Evolutionary conservation across 2,797 vertebrate genomes (phyloP).

Genomic region (Podarcis siculus): DNA sequence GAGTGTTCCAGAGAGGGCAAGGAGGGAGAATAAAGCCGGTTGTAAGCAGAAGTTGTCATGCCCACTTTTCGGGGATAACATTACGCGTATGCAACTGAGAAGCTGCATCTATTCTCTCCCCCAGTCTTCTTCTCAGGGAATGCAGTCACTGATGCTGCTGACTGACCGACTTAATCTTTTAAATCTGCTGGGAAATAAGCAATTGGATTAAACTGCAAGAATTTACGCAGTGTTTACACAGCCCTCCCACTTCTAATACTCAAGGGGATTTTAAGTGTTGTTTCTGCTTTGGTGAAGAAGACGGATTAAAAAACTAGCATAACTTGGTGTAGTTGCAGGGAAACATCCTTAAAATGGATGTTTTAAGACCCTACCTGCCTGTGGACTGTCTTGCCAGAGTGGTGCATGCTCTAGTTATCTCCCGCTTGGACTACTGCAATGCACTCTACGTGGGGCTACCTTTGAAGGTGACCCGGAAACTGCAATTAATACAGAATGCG

Average conservation of each 20-base stretch:
- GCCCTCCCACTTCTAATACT: not conserved
- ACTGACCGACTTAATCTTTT: not conserved
- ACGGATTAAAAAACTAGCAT: not conserved
- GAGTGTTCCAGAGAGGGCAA: not conserved
- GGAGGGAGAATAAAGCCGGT: not conserved
- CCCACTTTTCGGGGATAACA: no score
- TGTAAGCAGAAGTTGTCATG: not conserved
- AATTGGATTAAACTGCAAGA: not conserved
- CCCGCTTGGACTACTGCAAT: no score
- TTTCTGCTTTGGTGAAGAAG: not conserved
- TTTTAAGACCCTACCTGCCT: no score
- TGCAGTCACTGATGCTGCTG: not conserved
- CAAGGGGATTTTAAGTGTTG: not conserved
- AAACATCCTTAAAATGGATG: slow-evolving; percentile 1
- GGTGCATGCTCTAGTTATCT: no score
- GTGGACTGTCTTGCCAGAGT: no score
- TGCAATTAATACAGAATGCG: no score
- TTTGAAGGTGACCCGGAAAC: no score
- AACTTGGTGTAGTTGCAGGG: not conserved
- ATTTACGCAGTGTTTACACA: not conserved
- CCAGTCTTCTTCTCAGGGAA: not conserved
- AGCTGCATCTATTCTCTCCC: not conserved
- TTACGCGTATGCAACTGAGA: not conserved
- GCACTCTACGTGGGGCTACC: no score
- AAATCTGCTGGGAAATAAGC: slow-evolving; percentile 22